Conservation (phyloP, 2,797 vertebrate species). For the Chromobotia macracanthus region DNA sequence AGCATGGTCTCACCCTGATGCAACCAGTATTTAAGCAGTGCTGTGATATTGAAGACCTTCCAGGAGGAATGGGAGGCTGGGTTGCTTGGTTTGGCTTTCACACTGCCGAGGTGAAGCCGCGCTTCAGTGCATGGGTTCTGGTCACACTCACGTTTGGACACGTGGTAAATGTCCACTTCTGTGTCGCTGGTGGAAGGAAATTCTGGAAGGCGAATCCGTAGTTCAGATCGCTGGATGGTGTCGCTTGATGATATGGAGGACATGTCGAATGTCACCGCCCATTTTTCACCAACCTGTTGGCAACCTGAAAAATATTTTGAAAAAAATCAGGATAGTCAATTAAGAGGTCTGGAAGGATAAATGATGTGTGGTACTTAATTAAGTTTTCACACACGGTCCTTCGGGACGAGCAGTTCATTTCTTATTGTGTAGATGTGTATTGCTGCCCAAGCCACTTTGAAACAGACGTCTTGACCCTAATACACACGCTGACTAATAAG, state of each 20-base stretch:
- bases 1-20: conserved; percentile 55
- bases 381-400: conserved; percentile 58
- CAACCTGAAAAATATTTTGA: conserved; percentile 70
- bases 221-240: conserved; percentile 79
- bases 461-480: conserved; percentile 63
- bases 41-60: conserved; percentile 84
- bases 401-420: conserved; percentile 54
- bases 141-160: conserved; percentile 60
- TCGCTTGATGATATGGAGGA: conserved; percentile 80
- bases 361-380: conserved; percentile 43
- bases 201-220: conserved; percentile 75
- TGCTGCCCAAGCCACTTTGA: conserved; percentile 52
- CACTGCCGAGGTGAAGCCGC: conserved; percentile 76
- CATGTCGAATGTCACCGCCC: conserved; percentile 86
- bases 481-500: conserved; percentile 57
- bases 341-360: conserved; percentile 31
- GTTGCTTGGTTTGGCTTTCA: conserved; percentile 62
- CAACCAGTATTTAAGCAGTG: conserved; percentile 77
- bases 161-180: conserved; percentile 81
- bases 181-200: conserved; percentile 58
- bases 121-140: conserved; percentile 59
- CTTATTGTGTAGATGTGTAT: conserved; percentile 68
- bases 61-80: conserved; percentile 71
- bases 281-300: conserved; percentile 73
- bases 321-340: conserved; percentile 2